phyloP scores from a whole-genome alignment of 2,888 invertebrate genomes.

The Eurytoma adleriae region DNA sequence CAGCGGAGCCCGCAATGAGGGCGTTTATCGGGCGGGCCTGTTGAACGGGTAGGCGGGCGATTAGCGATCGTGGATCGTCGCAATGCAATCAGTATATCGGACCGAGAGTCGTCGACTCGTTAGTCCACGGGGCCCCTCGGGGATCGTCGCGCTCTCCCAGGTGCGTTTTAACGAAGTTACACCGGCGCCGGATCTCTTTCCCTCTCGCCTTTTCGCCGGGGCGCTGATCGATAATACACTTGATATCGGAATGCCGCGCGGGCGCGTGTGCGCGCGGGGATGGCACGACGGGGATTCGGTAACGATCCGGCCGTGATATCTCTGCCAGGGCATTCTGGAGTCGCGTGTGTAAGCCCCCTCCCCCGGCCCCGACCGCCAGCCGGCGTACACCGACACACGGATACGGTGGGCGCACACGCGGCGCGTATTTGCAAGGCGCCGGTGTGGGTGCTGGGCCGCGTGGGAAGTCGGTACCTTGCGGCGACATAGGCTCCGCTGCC shows the following conservation, averaged over 20 bases:
- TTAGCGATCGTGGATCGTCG: not conserved
- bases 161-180: slow-evolving; percentile 50
- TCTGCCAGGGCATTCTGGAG: slow-evolving; percentile 62
- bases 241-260: slow-evolving; percentile 42
- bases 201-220: not conserved
- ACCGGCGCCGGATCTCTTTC: slow-evolving; percentile 6
- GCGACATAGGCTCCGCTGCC: slow-evolving; percentile 25
- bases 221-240: slow-evolving; percentile 38
- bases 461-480: slow-evolving; percentile 27
- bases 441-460: not conserved
- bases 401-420: not conserved
- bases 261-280: slow-evolving; percentile 31
- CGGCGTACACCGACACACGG: not conserved
- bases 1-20: too few species aligned
- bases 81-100: not conserved
- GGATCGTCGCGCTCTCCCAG: slow-evolving; percentile 6
- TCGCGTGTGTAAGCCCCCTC: slow-evolving; percentile 58
- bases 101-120: not conserved
- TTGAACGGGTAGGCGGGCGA: slow-evolving; percentile 3
- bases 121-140: not conserved
- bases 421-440: slow-evolving; percentile 7
- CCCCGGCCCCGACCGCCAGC: not conserved
- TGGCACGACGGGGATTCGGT: slow-evolving; percentile 64
- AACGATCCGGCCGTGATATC: slow-evolving; percentile 66
- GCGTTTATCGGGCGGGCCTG: not conserved